Evolutionary conservation across 2,113 vertebrate species (phyloP), one percentile per base, ranked within the genome.

Genomic region (Hemichromis elongatus): DNA sequence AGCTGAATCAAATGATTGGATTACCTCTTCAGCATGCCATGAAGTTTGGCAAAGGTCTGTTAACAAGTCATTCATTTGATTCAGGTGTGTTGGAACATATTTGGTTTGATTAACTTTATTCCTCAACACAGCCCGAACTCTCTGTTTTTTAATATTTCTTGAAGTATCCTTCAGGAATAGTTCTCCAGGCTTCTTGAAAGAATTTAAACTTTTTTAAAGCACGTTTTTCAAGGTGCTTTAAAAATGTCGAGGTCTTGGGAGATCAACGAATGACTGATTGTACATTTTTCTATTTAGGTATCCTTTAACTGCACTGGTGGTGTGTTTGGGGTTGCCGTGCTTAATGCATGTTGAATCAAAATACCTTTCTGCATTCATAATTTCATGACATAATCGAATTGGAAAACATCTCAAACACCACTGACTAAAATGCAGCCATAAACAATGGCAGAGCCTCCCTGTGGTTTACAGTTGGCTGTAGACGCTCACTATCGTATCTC

Each of bases 401-500:
- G 42, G 37, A 42, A 24, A 42, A 66, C 11, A 66, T 66, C 33
- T 35, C 19, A 1, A 40, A 66, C 0, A 0, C 35, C 3, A 66
- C 35, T 1, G 19, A 66, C 19, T 40, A 4, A 21, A 68, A 24
- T 68, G 35, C 35, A 68, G 4, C n/a, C 63, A 40, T 42, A 14
- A 42, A 68, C 24, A 6, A 18, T 18, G 45, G 7, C 45, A 50
- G 7, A 50, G 45, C 45, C 45, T 50, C 45, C 14, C n/a, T 0
- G 0, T 16, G 37, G n/a, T 68, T 66, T 42, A 68, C 63, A 68
- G 63, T 12, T 42, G 35, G 37, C n/a, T 68, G n/a, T 42, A 42
- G 37, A 24, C 40, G 37, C 37, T 68, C 37, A 68, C 37, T 24
- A 1, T 42, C 2, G 0, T 42, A 0, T 8, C 63, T 42, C 0